Percentiles rank a stretch among this genome's conserved stretches.
Evolutionary conservation across 53 echinoderm and acorn worm species (phyloP).

Genomic region (Henricia sp.): DNA sequence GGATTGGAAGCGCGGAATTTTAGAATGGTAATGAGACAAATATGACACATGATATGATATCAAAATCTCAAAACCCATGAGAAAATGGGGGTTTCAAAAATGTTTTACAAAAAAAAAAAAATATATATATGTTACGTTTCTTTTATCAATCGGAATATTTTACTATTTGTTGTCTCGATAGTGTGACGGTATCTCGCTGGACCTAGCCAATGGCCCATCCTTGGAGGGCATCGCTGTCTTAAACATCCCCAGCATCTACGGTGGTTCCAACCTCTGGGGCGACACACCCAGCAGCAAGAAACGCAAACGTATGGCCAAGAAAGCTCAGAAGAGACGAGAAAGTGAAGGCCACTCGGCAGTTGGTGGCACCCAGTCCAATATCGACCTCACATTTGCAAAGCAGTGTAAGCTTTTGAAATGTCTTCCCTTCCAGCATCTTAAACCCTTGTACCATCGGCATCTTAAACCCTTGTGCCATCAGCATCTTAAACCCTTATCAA

Average conservation of each 20-base stretch:
- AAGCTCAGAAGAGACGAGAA: constrained; percentile 82
- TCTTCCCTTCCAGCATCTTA: background rate
- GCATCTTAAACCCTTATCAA: background rate
- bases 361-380: constrained; percentile 78
- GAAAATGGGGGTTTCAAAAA: too few species aligned
- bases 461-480: background rate
- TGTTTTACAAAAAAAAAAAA: too few species aligned
- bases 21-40: too few species aligned
- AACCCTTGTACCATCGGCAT: background rate
- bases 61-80: too few species aligned
- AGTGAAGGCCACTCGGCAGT: constrained; percentile 77
- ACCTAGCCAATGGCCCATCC: constrained; percentile 94
- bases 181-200: constrained; percentile 98
- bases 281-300: constrained; percentile 96
- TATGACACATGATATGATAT: too few species aligned
- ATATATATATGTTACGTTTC: too few species aligned
- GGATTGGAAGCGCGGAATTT: too few species aligned
- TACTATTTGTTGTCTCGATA: constrained; percentile 10
- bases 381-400: constrained; percentile 91
- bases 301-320: constrained; percentile 82
- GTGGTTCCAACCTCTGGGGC: constrained; percentile 99
- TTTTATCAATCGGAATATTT: too few species aligned
- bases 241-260: constrained; percentile 98
- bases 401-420: constrained; percentile 93
- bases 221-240: constrained; percentile 94